Conservation (phyloP, 2,113 vertebrate genomes). For the Reinhardtius hippoglossoides region DNA sequence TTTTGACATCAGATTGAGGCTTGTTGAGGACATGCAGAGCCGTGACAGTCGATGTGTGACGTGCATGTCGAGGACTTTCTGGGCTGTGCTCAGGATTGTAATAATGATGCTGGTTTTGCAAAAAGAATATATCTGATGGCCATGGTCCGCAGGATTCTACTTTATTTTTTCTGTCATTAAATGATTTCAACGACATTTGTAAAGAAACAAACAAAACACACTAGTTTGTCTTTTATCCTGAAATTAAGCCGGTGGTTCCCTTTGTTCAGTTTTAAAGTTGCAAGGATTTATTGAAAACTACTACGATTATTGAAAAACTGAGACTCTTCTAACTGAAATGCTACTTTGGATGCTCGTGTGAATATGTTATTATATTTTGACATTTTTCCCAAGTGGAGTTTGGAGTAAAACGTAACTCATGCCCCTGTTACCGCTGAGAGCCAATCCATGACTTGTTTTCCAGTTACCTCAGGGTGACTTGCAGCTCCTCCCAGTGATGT, state of each 20-base stretch:
- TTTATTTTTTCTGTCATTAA: constrained; percentile 18
- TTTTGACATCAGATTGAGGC: constrained; percentile 24
- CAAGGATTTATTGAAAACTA: constrained; percentile 18
- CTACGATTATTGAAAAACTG: too few relatives aligned
- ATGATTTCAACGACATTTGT: neutral
- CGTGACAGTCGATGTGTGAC: constrained; percentile 23
- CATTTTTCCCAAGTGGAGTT: constrained; percentile 26
- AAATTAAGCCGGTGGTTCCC: neutral
- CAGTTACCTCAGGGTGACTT: constrained; percentile 34
- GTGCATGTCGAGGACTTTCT: constrained; percentile 30
- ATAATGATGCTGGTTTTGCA: constrained; percentile 21
- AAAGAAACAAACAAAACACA: neutral
- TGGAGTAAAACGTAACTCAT: constrained; percentile 16
- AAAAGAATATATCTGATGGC: neutral
- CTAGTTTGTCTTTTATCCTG: neutral
- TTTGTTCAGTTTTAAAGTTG: constrained; percentile 2
- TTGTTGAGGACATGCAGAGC: constrained; percentile 29
- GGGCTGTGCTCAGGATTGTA: constrained; percentile 45
- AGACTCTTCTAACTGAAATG: neutral
- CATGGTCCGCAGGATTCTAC: constrained; percentile 12
- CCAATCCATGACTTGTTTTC: constrained; percentile 22
- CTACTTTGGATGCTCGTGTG: constrained; percentile 1
- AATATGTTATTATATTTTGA: constrained; percentile 9
- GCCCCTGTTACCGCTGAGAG: constrained; percentile 35
- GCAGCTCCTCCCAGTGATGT: constrained; percentile 58